Evolutionary conservation across 2,888 invertebrate genomes (phyloP).

Genomic region (Tipula vernalis): DNA sequence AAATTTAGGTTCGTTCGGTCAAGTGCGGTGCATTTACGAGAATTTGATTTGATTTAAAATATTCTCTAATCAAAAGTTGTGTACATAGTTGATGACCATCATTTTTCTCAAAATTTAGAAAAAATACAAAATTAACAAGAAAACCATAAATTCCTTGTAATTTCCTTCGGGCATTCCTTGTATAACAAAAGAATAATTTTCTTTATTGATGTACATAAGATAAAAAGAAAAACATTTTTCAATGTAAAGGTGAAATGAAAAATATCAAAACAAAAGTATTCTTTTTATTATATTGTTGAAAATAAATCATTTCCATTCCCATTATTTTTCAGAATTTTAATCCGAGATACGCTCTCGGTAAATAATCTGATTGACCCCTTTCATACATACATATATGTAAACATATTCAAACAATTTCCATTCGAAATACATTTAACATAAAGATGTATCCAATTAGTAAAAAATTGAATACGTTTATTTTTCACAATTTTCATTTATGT

Average conservation of each 20-base stretch:
- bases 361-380: background rate
- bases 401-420: background rate
- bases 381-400: background rate
- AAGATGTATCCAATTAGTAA: constrained; percentile 8
- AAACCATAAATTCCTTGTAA: background rate
- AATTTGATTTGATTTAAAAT: background rate
- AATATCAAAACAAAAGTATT: background rate
- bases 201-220: background rate
- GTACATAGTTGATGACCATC: background rate
- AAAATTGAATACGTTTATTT: constrained; percentile 4
- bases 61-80: background rate
- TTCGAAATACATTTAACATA: background rate
- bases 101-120: background rate
- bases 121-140: background rate
- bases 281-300: background rate
- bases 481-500: background rate
- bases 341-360: background rate
- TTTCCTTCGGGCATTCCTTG: constrained; percentile 8
- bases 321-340: background rate
- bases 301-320: background rate
- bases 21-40: background rate
- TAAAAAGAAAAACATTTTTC: background rate
- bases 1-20: background rate
- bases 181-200: background rate
- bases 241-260: background rate